Base-by-base conservation (phyloP, 2,797 vertebrate species). In the Galagoides demidoff region DNA sequence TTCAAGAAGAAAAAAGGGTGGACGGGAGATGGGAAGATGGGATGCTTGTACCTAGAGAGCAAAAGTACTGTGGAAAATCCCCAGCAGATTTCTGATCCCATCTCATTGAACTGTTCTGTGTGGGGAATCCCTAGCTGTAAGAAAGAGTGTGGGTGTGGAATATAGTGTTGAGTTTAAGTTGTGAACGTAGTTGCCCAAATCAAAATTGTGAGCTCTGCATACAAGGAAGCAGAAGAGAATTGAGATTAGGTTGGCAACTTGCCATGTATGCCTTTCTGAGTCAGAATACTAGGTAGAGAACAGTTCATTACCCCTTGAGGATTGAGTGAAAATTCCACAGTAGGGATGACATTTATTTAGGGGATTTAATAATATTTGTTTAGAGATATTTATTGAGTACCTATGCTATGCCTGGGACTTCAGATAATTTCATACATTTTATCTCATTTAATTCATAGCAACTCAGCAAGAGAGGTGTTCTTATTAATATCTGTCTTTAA, bases 361-460 rank as follows among this genome's bases (percentile, higher is more conserved):
- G 34, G 5, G 11, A 13, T 76, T 57, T 85, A 34, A 77, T 55
- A 68, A 7, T 59, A 57, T 79, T 61, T 86, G 86, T 81, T 71
- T 70, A 68, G n/a, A 27, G 8, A 1, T n/a, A 22, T 84, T 90
- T 87, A 55, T 43, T 85, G 34, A 96, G 52, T 85, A 39, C 3
- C 4, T 63, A 86, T 16, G 9, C 27, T 78, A 7, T 52, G 25
- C 43, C 2, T 82, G 52, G 34, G 27, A 73, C 22, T 89, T 76
- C 43, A 90, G 23, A 29, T 31, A 37, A 52, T 55, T 88, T 88
- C 70, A 7, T 10, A 39, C 70, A 90, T 84, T 73, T 57, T 90
- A 57, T 92, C 8, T 87, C 37, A 88, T 84, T 90, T 90, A 90
- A 87, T 63, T 90, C 16, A n/a, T 29, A 63, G 20, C 25, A 87